These are phyloP conservation scores for Lasaia peninsularis DNA, from an alignment of 1,140 invertebrate genomes.

Conservation along the genomic window DNA sequence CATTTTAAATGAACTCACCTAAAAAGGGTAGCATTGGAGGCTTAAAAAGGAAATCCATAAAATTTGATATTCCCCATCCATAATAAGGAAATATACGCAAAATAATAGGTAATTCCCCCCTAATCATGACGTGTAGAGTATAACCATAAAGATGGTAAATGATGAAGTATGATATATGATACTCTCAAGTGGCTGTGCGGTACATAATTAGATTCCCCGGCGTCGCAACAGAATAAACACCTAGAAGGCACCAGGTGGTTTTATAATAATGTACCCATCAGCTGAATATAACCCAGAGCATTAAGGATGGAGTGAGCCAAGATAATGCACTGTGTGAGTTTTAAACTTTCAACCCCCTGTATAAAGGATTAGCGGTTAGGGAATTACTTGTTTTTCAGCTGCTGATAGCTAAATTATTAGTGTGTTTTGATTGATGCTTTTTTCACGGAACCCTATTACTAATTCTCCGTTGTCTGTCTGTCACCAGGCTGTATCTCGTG, in stretches of 20 bases:
- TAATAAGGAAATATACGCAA: not conserved
- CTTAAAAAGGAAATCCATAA: too few relatives aligned
- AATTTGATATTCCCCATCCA: not conserved
- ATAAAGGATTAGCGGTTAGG: not conserved
- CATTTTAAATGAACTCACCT: too few relatives aligned
- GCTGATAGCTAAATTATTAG: too few relatives aligned
- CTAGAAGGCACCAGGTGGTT: slow-evolving; percentile 47
- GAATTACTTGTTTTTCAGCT: not conserved
- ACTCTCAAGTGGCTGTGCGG: slow-evolving; percentile 25
- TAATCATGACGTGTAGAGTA: not conserved
- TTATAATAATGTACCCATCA: slow-evolving; percentile 37
- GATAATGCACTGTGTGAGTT: slow-evolving; percentile 17
- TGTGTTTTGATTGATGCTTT: not conserved
- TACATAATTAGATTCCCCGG: slow-evolving; percentile 46
- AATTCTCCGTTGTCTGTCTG: too few relatives aligned
- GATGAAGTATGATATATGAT: slow-evolving; percentile 59
- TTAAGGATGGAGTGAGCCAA: slow-evolving; percentile 18
- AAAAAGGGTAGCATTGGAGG: too few relatives aligned
- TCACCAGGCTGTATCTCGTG: too few relatives aligned
- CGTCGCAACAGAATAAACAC: slow-evolving; percentile 38
- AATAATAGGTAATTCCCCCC: not conserved
- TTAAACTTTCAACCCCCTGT: slow-evolving; percentile 13
- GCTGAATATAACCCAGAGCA: slow-evolving; percentile 28
- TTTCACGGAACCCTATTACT: too few relatives aligned
- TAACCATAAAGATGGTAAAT: slow-evolving; percentile 31